Percentiles rank a stretch among this genome's conserved stretches.
phyloP scores from a whole-genome alignment of 2,113 vertebrate genomes.

The Amazona vittata region DNA sequence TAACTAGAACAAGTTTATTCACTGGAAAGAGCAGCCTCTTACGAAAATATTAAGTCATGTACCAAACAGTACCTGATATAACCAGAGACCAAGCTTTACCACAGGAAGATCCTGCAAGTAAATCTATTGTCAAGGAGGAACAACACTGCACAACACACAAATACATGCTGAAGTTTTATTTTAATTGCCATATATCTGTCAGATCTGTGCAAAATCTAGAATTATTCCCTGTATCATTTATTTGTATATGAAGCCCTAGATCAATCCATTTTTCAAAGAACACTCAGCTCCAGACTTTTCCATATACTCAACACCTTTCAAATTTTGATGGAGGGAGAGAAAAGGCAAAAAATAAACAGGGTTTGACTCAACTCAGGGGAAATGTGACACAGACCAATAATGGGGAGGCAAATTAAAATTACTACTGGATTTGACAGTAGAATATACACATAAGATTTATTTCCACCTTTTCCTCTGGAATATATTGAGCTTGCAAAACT shows the following conservation, averaged over 20 bases:
- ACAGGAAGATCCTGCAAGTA: neutral
- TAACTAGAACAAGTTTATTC: neutral
- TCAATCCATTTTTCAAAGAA: neutral
- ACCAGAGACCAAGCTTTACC: neutral
- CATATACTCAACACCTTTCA: neutral
- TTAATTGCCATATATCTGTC: neutral
- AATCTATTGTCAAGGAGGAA: neutral
- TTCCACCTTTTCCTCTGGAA: neutral
- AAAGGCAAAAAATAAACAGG: neutral
- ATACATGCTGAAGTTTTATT: neutral
- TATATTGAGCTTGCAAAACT: neutral
- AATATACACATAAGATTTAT: neutral
- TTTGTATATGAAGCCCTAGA: neutral
- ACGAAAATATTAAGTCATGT: neutral
- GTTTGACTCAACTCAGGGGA: neutral
- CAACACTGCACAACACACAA: neutral
- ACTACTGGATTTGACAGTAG: neutral
- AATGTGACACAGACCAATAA: neutral
- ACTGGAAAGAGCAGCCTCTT: neutral
- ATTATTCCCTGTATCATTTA: neutral
- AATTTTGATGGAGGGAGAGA: neutral
- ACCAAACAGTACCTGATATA: neutral
- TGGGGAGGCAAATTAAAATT: neutral
- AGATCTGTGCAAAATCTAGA: neutral
- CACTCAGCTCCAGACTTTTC: neutral